Conservation (phyloP, 2,113 vertebrate species). For the Myotis brandtii region DNA sequence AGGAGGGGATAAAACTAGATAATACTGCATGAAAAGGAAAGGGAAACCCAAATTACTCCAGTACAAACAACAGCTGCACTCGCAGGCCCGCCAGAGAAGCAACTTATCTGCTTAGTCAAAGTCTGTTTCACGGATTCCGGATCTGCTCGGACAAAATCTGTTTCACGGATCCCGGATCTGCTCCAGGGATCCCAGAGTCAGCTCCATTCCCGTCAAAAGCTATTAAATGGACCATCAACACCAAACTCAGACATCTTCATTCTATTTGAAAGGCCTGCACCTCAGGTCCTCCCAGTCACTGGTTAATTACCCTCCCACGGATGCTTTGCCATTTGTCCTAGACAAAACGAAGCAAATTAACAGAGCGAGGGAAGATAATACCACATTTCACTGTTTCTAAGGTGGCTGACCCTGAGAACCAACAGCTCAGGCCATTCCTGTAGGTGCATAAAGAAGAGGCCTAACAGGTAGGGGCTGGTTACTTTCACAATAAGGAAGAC, state of each 20-base stretch:
- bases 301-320: conserved; percentile 75
- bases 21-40: conserved; percentile 44
- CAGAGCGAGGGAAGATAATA: neutral
- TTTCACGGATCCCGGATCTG: conserved; percentile 58
- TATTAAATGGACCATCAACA: conserved; percentile 59
- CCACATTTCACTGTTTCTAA: neutral
- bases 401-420: neutral
- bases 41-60: conserved; percentile 44
- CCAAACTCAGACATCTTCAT: conserved; percentile 65
- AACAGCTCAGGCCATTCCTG: neutral
- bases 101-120: conserved; percentile 48
- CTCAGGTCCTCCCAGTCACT: neutral
- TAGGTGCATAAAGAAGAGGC: neutral
- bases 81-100: conserved; percentile 42
- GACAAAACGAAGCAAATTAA: conserved; percentile 50
- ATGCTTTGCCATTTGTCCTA: conserved; percentile 67
- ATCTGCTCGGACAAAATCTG: conserved; percentile 35
- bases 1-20: conserved; percentile 60
- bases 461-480: neutral
- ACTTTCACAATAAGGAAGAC: neutral
- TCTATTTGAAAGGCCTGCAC: conserved; percentile 44
- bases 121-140: conserved; percentile 64
- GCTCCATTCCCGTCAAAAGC: conserved; percentile 65
- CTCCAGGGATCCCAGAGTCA: neutral
- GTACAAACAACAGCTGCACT: conserved; percentile 55